Base-by-base conservation (phyloP, 2,113 vertebrate species). In the Nannospalax galili region DNA sequence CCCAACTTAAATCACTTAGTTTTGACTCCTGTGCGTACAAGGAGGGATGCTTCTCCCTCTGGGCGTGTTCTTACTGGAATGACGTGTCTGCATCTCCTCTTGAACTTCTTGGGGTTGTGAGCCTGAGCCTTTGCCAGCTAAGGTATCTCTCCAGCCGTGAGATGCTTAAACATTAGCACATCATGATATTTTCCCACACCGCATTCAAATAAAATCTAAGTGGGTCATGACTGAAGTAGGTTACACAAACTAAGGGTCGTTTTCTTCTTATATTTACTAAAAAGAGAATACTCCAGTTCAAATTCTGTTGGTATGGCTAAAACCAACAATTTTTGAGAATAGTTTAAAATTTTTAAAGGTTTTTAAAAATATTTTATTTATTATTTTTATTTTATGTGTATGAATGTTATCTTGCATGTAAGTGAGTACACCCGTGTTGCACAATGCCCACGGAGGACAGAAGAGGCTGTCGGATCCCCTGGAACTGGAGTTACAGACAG, bases 171-270 rank as follows among this genome's bases (percentile, higher is more conserved):
- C 72, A 94, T 90, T 69, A 92, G 82, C 37, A 91, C 19, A 81
- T 1, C 42, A 15, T 75, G 62, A 62, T 30, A 78, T 77, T 87
- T 75, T 14, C 70, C 37, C 17, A 95, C 2, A 88, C 40, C 81
- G 17, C 26, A 82, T 93, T 96, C 42, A 95, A 89, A 77, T 89
- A 92, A 92, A 95, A 72, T 56, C 84, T 74, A 97, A 88, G 62
- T 92, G 77, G 14, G 22, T 85, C 56, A 52, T 48, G 37, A 88
- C 74, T 85, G 84, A 94, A 2, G 62, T 86, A 91, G 35, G 56
- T 56, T 88, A 65, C 85, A 92, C 26, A 88, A 65, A 92, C 37
- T 75, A 58, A 65, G 62, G 45, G 52, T 67, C 81, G 64, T 92
- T 90, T 93, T 22, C 19, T 67, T 35, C 5, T 91, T 62, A 37